A percentile compares a stretch with the other conserved stretches of the same genome.
These are phyloP conservation scores for Vespertilio murinus DNA, from an alignment of 2,797 vertebrate species.

Conservation along the genomic window DNA sequence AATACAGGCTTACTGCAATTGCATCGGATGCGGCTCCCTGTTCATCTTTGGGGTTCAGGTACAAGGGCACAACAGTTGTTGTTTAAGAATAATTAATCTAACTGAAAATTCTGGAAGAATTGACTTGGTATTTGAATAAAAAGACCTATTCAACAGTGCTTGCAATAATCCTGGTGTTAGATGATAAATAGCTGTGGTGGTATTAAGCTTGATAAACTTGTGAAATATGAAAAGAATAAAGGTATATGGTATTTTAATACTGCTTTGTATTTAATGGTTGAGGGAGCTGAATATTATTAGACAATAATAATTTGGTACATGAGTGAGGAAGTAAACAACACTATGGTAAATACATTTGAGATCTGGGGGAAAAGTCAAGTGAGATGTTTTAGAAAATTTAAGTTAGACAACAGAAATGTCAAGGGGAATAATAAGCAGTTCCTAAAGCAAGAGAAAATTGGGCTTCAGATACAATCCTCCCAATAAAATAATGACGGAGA, in stretches of 20 bases:
- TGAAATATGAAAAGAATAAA: not conserved
- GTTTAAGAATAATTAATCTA: conserved; percentile 19
- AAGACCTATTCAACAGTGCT: not conserved
- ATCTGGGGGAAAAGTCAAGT: not conserved
- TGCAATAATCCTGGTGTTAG: not conserved
- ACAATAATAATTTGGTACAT: not conserved
- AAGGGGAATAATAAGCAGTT: not conserved
- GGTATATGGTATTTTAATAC: not conserved
- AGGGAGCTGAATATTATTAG: not conserved
- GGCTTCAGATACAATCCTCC: not conserved
- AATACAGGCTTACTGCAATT: too few species aligned
- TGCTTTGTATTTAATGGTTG: not conserved
- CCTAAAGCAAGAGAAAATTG: not conserved
- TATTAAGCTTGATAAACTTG: not conserved
- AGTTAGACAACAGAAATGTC: not conserved
- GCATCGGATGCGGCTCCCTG: too few species aligned
- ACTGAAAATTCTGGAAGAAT: not conserved
- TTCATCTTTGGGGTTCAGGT: too few species aligned
- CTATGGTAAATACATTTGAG: not conserved
- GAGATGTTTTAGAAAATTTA: not conserved
- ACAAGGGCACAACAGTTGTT: too few species aligned
- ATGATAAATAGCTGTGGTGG: not conserved
- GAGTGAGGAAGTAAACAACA: not conserved
- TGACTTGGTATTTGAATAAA: not conserved
- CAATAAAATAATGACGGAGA: not conserved